Conservation (phyloP, 2,113 vertebrate genomes). For the Syrmaticus mikado region DNA sequence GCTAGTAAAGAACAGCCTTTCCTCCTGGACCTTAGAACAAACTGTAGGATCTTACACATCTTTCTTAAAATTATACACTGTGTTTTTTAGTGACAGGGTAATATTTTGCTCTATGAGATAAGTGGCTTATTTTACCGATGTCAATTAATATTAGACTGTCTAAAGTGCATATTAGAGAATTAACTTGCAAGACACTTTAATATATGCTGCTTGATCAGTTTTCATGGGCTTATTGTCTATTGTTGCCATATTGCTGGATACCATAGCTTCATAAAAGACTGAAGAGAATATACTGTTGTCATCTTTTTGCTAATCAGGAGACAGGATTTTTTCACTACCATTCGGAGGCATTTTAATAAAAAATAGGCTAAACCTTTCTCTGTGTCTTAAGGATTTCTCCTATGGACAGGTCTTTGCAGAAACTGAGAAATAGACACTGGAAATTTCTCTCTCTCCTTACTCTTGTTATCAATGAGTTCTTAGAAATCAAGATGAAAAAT, state of each 20-base stretch:
- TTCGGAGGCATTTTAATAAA: not conserved
- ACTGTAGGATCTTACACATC: not conserved
- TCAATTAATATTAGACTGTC: not conserved
- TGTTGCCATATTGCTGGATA: not conserved
- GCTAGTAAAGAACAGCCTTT: not conserved
- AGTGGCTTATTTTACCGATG: not conserved
- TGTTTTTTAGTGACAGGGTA: not conserved
- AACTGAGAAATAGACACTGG: not conserved
- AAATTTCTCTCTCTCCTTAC: not conserved
- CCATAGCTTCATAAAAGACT: not conserved
- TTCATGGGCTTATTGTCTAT: not conserved
- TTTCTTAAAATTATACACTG: not conserved
- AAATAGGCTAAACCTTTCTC: not conserved
- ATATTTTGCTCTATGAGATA: not conserved
- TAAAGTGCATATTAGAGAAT: not conserved
- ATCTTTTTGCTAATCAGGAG: not conserved
- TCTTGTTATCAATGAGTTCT: not conserved
- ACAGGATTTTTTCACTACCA: no score
- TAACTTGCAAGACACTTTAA: not conserved
- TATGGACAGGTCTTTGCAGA: not conserved
- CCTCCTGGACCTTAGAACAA: not conserved
- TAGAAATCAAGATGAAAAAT: not conserved
- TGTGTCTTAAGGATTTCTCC: not conserved
- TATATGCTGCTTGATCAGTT: not conserved
- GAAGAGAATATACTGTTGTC: not conserved